phyloP scores from a whole-genome alignment of 2,888 invertebrate genomes.

The Trilocha varians region DNA sequence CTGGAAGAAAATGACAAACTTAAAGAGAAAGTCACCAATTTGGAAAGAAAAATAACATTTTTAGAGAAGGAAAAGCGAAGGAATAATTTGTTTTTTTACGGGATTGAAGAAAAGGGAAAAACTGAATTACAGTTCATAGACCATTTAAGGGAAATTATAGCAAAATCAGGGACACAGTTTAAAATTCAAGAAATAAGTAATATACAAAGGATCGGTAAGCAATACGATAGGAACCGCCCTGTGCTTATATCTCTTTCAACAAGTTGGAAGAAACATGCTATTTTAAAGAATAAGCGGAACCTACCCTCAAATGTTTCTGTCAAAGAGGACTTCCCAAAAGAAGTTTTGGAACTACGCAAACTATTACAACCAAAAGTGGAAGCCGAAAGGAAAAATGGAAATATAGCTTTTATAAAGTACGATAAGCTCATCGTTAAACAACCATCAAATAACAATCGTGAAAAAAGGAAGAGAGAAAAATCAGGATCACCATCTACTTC shows the following conservation, averaged over 20 bases:
- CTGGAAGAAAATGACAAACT: slow-evolving; percentile 4
- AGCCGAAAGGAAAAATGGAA: not conserved
- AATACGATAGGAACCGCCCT: not conserved
- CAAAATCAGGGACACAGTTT: not conserved
- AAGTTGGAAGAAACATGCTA: not conserved
- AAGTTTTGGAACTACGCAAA: not conserved
- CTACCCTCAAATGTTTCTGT: not conserved
- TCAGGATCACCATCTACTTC: not conserved
- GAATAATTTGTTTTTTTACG: slow-evolving; percentile 7
- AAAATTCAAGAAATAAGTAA: slow-evolving; percentile 2
- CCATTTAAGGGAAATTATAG: not conserved
- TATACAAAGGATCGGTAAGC: not conserved
- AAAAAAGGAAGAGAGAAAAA: slow-evolving; percentile 2
- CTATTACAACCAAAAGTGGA: not conserved
- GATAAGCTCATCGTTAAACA: not conserved
- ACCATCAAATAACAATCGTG: not conserved
- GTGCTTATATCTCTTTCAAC: not conserved
- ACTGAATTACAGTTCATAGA: slow-evolving; percentile 1
- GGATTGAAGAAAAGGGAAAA: slow-evolving; percentile 2
- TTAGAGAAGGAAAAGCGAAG: slow-evolving; percentile 5
- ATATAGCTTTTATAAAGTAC: not conserved
- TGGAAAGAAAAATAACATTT: slow-evolving; percentile 2
- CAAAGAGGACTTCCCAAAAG: slow-evolving; percentile 1
- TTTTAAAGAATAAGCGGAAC: not conserved
- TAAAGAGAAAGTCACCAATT: slow-evolving; percentile 1